Conservation (phyloP, 2,113 vertebrate genomes). For the Elephantulus edwardii region DNA sequence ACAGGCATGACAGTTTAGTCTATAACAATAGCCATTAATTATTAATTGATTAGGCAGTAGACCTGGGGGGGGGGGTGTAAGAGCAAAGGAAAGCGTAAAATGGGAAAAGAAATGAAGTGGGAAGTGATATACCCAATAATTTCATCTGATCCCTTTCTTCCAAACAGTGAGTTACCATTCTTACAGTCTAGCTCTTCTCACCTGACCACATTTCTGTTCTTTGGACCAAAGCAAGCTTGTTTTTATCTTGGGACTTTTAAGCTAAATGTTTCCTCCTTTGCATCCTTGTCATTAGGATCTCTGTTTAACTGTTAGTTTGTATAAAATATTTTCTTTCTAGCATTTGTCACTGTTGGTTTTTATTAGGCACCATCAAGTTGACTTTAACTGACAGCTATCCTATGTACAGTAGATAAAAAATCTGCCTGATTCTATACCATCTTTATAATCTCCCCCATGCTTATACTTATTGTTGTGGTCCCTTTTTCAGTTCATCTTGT, state of each 20-base stretch:
- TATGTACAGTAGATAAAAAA: no score
- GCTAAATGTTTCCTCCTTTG: background rate
- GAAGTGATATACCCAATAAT: background rate
- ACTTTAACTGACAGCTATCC: no score
- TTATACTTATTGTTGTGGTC: no score
- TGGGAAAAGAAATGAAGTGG: background rate
- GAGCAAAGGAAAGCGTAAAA: background rate
- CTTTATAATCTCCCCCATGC: no score
- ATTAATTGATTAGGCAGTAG: constrained; percentile 27
- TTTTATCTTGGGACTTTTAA: background rate
- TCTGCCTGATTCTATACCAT: no score
- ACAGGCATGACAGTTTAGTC: no score
- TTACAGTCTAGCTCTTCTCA: background rate
- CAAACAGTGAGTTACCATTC: background rate
- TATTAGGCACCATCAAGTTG: no score
- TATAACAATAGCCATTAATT: background rate
- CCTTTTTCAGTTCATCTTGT: no score
- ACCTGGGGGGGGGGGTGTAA: background rate
- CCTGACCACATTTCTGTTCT: background rate
- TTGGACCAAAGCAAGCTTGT: constrained; percentile 4
- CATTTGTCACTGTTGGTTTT: no score
- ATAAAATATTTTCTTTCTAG: background rate
- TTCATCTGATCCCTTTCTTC: background rate
- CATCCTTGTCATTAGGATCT: background rate
- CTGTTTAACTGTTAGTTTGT: constrained; percentile 18